Evolutionary conservation across 1,140 invertebrate genomes (phyloP).

Genomic region (Mamestra configurata): DNA sequence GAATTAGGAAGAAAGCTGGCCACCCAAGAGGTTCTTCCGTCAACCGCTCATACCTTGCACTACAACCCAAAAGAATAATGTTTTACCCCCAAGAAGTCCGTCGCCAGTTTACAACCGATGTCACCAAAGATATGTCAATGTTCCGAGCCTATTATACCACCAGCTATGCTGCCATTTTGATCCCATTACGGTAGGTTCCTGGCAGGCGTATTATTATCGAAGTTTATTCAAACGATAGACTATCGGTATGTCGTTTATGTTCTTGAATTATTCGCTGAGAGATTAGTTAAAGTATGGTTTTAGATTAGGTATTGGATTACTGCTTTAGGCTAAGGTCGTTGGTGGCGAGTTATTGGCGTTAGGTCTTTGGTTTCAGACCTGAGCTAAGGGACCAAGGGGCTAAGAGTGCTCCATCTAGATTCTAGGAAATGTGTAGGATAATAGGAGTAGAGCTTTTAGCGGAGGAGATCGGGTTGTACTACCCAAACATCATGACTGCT

Average conservation of each 20-base stretch:
- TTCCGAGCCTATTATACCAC: slow-evolving; percentile 33
- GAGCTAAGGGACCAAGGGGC: no score
- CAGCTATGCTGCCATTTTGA: slow-evolving; percentile 25
- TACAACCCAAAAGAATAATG: slow-evolving; percentile 46
- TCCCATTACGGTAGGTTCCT: slow-evolving; percentile 30
- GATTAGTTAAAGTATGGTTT: slow-evolving; percentile 5
- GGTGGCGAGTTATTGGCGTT: background rate
- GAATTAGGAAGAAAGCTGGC: no score
- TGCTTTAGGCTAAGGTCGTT: slow-evolving; percentile 5
- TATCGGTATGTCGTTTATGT: background rate
- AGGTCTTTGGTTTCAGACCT: background rate
- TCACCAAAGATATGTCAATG: slow-evolving; percentile 60
- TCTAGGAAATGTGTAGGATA: background rate
- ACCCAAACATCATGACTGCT: no score
- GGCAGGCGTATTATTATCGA: slow-evolving; percentile 23
- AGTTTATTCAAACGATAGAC: slow-evolving; percentile 20
- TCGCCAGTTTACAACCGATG: slow-evolving; percentile 57
- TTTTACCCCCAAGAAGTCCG: slow-evolving; percentile 47
- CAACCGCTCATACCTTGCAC: background rate
- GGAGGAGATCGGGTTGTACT: no score
- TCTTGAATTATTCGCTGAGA: background rate
- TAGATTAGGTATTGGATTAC: background rate
- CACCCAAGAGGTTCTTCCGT: background rate
- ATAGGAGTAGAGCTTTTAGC: background rate
- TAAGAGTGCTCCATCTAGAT: no score